These are phyloP conservation scores for Thaumatotibia leucotreta DNA, from an alignment of 1,140 invertebrate species.

Conservation along the genomic window DNA sequence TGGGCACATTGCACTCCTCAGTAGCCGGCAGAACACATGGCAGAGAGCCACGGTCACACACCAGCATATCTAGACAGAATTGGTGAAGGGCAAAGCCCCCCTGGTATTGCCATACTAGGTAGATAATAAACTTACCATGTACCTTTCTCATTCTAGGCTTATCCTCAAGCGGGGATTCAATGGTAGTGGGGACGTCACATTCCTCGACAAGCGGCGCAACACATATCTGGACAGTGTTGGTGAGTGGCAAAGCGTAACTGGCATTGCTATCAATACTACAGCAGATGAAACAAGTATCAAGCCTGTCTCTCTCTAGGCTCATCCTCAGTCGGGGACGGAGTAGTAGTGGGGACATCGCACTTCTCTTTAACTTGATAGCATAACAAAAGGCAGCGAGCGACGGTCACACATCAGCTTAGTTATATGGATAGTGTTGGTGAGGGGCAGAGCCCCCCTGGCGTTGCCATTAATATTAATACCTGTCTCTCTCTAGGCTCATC, in stretches of 20 bases:
- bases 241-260: no score
- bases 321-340: conserved; percentile 38
- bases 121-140: background rate
- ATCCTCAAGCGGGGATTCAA: conserved; percentile 73
- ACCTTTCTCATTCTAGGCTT: conserved; percentile 16
- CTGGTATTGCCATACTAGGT: conserved; percentile 72
- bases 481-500: conserved; percentile 30
- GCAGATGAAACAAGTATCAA: no score
- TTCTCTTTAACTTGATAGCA: no score
- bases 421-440: no score
- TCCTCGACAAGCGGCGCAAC: conserved; percentile 90
- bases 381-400: conserved; percentile 67
- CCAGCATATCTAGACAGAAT: no score
- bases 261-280: background rate
- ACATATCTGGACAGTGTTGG: no score
- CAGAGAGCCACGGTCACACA: no score
- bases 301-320: no score
- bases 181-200: conserved; percentile 85
- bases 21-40: conserved; percentile 85
- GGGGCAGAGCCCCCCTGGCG: conserved; percentile 71
- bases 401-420: no score
- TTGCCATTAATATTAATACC: background rate
- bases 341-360: no score
- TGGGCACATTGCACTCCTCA: no score
- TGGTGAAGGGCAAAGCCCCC: no score